Evolutionary conservation across 2,888 invertebrate genomes (phyloP).

Genomic region (Matsumyia berberina): DNA sequence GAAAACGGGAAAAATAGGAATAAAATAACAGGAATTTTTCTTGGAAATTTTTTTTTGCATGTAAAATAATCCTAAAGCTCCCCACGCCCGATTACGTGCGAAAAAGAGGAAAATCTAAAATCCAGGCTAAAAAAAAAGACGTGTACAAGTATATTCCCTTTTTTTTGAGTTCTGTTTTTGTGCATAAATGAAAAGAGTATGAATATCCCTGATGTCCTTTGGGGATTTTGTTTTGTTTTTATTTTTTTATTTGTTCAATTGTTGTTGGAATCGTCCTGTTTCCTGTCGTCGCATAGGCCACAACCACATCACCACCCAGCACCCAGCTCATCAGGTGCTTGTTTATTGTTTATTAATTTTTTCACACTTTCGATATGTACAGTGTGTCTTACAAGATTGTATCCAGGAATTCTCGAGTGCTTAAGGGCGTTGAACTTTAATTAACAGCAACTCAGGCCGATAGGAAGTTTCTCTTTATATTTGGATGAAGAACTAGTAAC

Average conservation of each 20-base stretch:
- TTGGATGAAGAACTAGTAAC: too few species aligned
- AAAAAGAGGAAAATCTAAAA: constrained; percentile 13
- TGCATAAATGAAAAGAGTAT: constrained; percentile 23
- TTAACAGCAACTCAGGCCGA: too few species aligned
- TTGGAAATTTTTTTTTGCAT: constrained; percentile 20
- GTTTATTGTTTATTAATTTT: neutral
- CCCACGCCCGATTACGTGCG: constrained; percentile 6
- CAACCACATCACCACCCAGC: neutral
- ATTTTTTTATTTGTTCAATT: neutral
- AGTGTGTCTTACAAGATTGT: constrained; percentile 4
- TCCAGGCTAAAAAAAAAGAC: constrained; percentile 27
- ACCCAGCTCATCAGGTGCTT: neutral
- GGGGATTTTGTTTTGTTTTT: constrained; percentile 19
- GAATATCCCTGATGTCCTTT: constrained; percentile 16
- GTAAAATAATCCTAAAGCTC: constrained; percentile 34
- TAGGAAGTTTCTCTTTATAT: too few species aligned
- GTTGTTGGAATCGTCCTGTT: constrained; percentile 14
- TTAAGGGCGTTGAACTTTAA: too few species aligned
- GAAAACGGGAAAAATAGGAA: constrained; percentile 38
- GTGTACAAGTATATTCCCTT: neutral
- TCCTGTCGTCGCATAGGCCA: constrained; percentile 5
- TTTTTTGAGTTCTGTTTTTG: constrained; percentile 14
- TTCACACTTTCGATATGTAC: constrained; percentile 4
- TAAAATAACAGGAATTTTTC: constrained; percentile 46
- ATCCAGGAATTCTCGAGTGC: too few species aligned